phyloP scores from a whole-genome alignment of 2,113 vertebrate genomes.

The Felis chaus region DNA sequence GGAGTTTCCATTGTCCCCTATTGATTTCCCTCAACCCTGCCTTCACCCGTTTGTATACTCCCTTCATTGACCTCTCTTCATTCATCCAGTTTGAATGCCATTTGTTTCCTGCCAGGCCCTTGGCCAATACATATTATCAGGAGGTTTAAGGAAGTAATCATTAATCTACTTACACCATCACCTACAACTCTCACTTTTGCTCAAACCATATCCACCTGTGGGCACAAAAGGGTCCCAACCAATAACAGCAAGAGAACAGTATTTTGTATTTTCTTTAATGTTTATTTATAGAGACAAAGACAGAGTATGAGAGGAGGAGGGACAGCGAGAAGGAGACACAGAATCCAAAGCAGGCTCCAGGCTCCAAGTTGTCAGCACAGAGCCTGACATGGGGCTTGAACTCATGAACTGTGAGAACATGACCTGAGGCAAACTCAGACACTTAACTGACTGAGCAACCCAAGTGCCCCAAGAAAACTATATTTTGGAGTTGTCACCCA shows the following conservation, averaged over 20 bases:
- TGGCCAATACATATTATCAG: not conserved
- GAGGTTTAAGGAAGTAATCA: not conserved
- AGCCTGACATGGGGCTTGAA: too few relatives aligned
- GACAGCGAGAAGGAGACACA: too few relatives aligned
- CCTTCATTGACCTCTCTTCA: not conserved
- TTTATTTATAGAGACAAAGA: too few relatives aligned
- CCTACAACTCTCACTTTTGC: not conserved
- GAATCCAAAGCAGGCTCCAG: too few relatives aligned
- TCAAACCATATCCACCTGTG: not conserved
- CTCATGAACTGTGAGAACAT: too few relatives aligned
- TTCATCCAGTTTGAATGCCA: not conserved
- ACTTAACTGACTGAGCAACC: too few relatives aligned
- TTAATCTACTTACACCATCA: not conserved
- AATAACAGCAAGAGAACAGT: not conserved
- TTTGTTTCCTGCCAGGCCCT: not conserved
- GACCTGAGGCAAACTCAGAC: too few relatives aligned
- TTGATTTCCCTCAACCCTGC: not conserved
- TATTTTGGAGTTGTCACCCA: not conserved
- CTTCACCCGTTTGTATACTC: not conserved
- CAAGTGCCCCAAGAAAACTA: not conserved
- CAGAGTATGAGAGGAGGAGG: too few relatives aligned
- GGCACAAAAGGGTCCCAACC: not conserved
- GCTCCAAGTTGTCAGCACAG: too few relatives aligned
- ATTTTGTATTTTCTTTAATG: not conserved
- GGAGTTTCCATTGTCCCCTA: not conserved